phyloP scores from a whole-genome alignment of 2,797 vertebrate genomes.

The Danio kyathit region DNA sequence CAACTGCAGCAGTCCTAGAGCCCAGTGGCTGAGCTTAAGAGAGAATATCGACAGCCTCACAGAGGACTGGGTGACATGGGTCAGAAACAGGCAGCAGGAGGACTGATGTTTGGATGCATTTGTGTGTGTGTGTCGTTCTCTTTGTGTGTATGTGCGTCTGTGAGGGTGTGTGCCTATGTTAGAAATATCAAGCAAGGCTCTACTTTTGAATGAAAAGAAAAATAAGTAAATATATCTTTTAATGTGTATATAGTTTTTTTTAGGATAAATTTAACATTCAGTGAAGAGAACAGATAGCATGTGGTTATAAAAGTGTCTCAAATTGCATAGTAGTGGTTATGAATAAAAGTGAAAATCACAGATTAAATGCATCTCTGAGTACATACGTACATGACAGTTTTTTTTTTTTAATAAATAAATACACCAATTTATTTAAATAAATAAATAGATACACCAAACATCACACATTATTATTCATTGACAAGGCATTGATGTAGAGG shows the following conservation, averaged over 20 bases:
- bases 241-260: background rate
- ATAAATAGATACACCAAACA: too few relatives aligned
- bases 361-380: constrained; percentile 4
- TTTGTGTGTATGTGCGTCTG: constrained; percentile 18
- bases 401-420: too few relatives aligned
- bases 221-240: too few relatives aligned
- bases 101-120: constrained; percentile 29
- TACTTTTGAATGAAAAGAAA: background rate
- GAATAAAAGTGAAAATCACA: constrained; percentile 10
- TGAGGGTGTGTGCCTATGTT: too few relatives aligned
- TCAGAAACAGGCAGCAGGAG: constrained; percentile 25
- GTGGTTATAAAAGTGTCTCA: background rate
- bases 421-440: too few relatives aligned
- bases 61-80: constrained; percentile 41
- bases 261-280: too few relatives aligned
- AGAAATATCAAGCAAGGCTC: background rate
- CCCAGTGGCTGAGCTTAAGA: constrained; percentile 34
- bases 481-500: too few relatives aligned
- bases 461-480: too few relatives aligned
- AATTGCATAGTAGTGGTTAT: background rate
- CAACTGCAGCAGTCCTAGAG: constrained; percentile 30
- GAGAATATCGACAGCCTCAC: constrained; percentile 40
- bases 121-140: constrained; percentile 9
- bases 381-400: background rate
- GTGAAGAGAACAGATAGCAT: background rate